Evolutionary conservation across 2,113 vertebrate genomes (phyloP).

Genomic region (Terrapene triunguis): DNA sequence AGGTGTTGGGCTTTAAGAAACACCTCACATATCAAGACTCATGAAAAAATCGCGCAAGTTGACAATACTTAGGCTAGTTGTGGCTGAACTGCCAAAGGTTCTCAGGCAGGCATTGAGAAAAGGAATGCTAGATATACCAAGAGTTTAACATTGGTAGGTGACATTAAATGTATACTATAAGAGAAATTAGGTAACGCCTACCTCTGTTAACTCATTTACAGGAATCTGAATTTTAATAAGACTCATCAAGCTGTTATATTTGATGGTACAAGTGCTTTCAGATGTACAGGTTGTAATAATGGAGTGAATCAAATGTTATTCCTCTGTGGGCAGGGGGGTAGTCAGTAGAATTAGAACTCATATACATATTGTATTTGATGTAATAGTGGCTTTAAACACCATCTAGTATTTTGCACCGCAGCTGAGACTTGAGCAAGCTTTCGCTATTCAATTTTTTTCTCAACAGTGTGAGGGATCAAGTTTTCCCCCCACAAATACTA

Average conservation of each 20-base stretch:
- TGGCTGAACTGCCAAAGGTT: background rate
- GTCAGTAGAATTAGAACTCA: background rate
- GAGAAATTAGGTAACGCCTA: background rate
- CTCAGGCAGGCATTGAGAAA: background rate
- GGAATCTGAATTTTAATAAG: background rate
- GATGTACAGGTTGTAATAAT: background rate
- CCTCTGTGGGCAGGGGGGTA: background rate
- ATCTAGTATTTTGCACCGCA: background rate
- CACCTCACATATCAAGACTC: background rate
- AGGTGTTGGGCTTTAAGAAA: background rate
- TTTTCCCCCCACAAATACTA: background rate
- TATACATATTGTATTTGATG: background rate
- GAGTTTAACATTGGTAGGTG: background rate
- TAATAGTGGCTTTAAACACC: background rate
- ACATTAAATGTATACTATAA: background rate
- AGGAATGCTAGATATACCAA: background rate
- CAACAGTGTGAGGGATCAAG: background rate
- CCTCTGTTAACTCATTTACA: background rate
- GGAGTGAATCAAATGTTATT: accelerated
- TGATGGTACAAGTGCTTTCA: background rate
- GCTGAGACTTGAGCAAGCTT: background rate
- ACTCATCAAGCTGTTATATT: accelerated
- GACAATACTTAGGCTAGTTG: background rate
- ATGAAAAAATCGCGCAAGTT: background rate
- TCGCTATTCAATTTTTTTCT: background rate